phyloP scores from a whole-genome alignment of 2,797 vertebrate genomes.

The Poecile montanus region DNA sequence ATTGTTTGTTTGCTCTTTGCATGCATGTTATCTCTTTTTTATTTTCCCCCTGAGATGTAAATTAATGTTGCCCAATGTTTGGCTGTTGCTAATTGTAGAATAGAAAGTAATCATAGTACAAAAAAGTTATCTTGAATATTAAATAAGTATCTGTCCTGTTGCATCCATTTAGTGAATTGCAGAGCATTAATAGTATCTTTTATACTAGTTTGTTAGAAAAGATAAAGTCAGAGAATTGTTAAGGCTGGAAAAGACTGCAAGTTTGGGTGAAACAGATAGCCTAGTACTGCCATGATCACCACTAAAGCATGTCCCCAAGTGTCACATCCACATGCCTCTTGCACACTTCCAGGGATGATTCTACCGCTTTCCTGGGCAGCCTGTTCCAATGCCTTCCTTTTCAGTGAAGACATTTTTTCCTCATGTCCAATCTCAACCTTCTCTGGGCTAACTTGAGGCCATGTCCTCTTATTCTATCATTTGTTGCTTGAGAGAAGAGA shows the following conservation, averaged over 20 bases:
- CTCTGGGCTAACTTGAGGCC: no score
- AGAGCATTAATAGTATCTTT: neutral
- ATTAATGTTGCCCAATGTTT: neutral
- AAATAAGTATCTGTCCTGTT: neutral
- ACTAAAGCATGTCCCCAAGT: neutral
- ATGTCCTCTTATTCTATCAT: neutral
- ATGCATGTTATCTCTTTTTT: neutral
- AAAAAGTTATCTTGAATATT: neutral
- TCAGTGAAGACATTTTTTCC: neutral
- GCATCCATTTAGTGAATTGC: neutral
- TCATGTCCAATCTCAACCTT: neutral
- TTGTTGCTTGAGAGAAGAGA: neutral
- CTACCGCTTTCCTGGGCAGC: neutral
- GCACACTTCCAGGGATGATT: neutral
- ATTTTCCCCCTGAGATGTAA: neutral
- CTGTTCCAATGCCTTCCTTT: neutral
- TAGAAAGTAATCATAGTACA: neutral
- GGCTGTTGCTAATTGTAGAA: neutral
- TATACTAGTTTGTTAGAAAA: neutral
- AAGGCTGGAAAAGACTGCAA: neutral
- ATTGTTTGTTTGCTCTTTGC: neutral
- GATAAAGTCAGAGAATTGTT: neutral
- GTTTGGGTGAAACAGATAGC: neutral
- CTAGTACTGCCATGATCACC: neutral
- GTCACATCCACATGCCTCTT: neutral